A percentile compares a stretch with the other conserved stretches of the same genome.
Evolutionary conservation across 2,113 vertebrate species (phyloP).

Genomic region (Nothoprocta perdicaria): DNA sequence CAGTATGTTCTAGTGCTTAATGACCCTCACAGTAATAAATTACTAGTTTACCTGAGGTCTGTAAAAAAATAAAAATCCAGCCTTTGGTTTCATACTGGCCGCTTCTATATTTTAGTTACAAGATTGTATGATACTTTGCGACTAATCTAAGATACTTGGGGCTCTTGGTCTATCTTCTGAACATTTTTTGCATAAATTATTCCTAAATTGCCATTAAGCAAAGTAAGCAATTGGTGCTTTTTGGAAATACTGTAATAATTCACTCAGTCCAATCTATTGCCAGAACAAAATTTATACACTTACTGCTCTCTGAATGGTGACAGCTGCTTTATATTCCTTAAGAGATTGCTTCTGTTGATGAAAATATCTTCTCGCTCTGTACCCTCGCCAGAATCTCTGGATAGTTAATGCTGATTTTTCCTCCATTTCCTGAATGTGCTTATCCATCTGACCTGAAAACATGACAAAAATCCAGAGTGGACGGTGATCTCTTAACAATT

Average conservation of each 20-base stretch:
- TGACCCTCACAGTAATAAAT: not conserved
- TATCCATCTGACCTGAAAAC: slow-evolving; percentile 82
- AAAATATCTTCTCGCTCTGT: slow-evolving; percentile 82
- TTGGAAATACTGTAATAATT: not conserved
- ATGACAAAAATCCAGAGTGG: slow-evolving; percentile 30
- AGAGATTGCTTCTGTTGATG: slow-evolving; percentile 76
- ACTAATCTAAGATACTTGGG: not conserved
- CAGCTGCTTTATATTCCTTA: slow-evolving; percentile 83
- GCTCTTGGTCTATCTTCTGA: not conserved
- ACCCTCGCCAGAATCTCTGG: slow-evolving; percentile 91
- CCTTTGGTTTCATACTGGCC: not conserved
- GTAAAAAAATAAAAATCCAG: not conserved
- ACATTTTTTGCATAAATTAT: not conserved
- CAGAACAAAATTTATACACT: slow-evolving; percentile 41
- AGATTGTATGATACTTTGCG: not conserved
- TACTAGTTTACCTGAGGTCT: not conserved
- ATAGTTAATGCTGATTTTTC: slow-evolving; percentile 86
- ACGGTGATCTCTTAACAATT: not conserved
- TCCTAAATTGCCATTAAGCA: not conserved
- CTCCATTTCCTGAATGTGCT: slow-evolving; percentile 86
- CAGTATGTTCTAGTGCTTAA: not conserved
- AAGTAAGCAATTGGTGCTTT: not conserved
- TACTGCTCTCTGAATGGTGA: slow-evolving; percentile 90
- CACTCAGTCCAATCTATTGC: not conserved
- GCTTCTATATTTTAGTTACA: not conserved